Evolutionary conservation across 2,888 invertebrate genomes (phyloP).

Genomic region (Tetragnatha montana): DNA sequence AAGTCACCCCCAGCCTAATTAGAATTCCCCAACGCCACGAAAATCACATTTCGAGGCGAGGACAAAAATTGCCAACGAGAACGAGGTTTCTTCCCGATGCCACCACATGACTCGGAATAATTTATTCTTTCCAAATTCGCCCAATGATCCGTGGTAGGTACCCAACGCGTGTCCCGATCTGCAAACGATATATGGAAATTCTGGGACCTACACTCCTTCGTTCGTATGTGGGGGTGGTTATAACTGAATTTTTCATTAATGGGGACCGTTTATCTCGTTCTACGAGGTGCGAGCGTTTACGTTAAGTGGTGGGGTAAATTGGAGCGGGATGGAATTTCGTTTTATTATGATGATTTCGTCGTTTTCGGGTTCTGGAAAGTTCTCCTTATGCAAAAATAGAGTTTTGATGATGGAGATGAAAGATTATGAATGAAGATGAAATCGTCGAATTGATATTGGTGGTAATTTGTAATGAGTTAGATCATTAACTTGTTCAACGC

Average conservation of each 20-base stretch:
- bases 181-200: constrained; percentile 49
- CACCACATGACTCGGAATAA: constrained; percentile 57
- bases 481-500: no score
- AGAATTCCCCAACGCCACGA: constrained; percentile 22
- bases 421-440: no score
- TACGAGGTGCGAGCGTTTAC: no score
- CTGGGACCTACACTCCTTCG: neutral
- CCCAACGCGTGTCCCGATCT: constrained; percentile 29
- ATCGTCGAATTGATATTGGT: no score
- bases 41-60: neutral
- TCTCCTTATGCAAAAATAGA: no score
- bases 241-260: constrained; percentile 38
- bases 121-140: constrained; percentile 52
- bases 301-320: no score
- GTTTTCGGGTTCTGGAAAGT: no score
- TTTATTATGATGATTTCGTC: no score
- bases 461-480: no score
- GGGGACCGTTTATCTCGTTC: no score
- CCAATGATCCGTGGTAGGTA: constrained; percentile 52
- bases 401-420: no score
- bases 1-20: constrained; percentile 23
- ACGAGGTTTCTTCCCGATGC: constrained; percentile 3
- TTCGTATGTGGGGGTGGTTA: neutral
- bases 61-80: neutral
- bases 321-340: no score